Evolutionary conservation across 2,797 vertebrate species (phyloP), one percentile per base, ranked within the genome.

Genomic region (Typhlichthys eigenmanni): DNA sequence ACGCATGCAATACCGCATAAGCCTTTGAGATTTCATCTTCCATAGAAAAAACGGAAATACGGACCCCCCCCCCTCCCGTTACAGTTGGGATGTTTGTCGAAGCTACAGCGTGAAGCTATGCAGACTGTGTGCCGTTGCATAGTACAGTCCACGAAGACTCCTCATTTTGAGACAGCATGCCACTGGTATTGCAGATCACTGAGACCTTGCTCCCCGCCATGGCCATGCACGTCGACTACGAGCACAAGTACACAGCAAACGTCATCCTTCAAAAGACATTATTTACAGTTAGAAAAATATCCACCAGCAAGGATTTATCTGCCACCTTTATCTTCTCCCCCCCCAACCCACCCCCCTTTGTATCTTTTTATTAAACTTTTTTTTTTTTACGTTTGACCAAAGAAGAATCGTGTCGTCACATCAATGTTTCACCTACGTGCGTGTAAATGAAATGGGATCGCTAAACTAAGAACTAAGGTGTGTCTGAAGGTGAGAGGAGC

Each of bases 1-100:
- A 93, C 88, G 95, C 96, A 98, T 97, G 96, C 95, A 95, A 89
- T 94, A 94, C 91, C 92, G 92, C 92, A 95, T 93, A 92, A 92
- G 87, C 93, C 84, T 77, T 83, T 87, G 90, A 92, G 90, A 89
- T 91, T 89, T 92, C 91, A 91, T 92, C 87, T 92, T 91, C 90
- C 94, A 96, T 94, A 94, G 94, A 94, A 94, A 94, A 93, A 92
- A 93, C 34, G 34, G 7, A 38, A 38, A 38, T 8, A 38, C 8
- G 34, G 6, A 9, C 34, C 4, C 24, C 4, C 24, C 24, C 34
- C 34, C 34, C 32, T 3, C 4, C 34, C 34, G 34, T 38, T 38
- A 38, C 6, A 38, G 34, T 38, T 38, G 8, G 34, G 34, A 29
- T 29, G 24, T 29, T 29, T 29, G 34, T 38, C 34, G 34, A 38